Evolutionary conservation across 2,888 invertebrate genomes (phyloP).

Genomic region (Merodon equestris): DNA sequence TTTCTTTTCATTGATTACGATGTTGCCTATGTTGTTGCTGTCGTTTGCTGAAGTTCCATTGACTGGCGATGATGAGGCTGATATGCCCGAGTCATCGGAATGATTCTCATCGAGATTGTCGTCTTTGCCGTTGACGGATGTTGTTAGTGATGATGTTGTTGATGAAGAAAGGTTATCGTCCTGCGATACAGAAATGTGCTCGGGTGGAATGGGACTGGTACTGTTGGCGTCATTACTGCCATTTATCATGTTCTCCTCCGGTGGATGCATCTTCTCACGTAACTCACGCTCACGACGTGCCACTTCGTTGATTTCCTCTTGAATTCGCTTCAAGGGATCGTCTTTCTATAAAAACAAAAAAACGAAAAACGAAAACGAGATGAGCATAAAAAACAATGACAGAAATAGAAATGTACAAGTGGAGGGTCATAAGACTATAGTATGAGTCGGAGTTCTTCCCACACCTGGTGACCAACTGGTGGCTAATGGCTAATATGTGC

Average conservation of each 20-base stretch:
- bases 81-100: slow-evolving; percentile 78
- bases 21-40: slow-evolving; percentile 49
- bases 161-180: slow-evolving; percentile 71
- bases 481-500: not conserved
- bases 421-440: slow-evolving; percentile 26
- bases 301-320: slow-evolving; percentile 93
- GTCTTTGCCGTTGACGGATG: slow-evolving; percentile 75
- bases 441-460: not conserved
- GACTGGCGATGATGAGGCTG: slow-evolving; percentile 77
- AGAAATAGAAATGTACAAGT: slow-evolving; percentile 18
- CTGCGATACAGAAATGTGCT: slow-evolving; percentile 66
- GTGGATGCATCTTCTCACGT: slow-evolving; percentile 79
- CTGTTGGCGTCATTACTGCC: slow-evolving; percentile 55
- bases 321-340: slow-evolving; percentile 89
- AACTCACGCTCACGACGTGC: slow-evolving; percentile 91
- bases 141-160: slow-evolving; percentile 73
- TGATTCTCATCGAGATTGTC: slow-evolving; percentile 76
- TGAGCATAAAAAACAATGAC: slow-evolving; percentile 4
- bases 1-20: slow-evolving; percentile 71
- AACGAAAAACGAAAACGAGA: slow-evolving; percentile 53
- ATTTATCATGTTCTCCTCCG: slow-evolving; percentile 69
- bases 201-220: slow-evolving; percentile 20
- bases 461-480: not conserved
- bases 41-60: slow-evolving; percentile 72
- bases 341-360: slow-evolving; percentile 81